Conservation (phyloP, 2,113 vertebrate species). For the Petrocephalus zakoni region DNA sequence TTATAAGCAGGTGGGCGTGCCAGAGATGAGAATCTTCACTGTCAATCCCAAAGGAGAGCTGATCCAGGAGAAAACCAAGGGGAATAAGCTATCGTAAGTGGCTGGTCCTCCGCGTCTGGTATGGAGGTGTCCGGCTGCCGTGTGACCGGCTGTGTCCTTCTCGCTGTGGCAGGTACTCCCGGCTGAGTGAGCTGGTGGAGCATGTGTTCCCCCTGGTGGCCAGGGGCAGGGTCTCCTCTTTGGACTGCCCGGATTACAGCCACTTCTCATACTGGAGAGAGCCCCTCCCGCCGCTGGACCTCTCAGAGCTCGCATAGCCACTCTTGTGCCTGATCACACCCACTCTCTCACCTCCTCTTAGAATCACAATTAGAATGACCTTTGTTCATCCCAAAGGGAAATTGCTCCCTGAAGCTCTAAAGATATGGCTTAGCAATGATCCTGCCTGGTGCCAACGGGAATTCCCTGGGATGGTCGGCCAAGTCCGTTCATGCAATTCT, state of each 20-base stretch:
- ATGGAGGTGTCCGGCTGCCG: background rate
- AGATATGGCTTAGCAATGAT: background rate
- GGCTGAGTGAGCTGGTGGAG: constrained; percentile 76
- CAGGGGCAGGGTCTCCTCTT: constrained; percentile 37
- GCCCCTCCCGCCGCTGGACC: constrained; percentile 57
- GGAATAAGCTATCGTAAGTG: constrained; percentile 81
- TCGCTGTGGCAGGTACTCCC: constrained; percentile 64
- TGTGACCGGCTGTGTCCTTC: background rate
- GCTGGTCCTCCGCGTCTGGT: background rate
- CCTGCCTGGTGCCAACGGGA: background rate
- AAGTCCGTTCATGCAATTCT: background rate
- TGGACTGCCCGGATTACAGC: constrained; percentile 74
- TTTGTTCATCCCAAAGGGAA: background rate
- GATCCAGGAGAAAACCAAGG: constrained; percentile 74
- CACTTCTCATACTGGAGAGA: constrained; percentile 72
- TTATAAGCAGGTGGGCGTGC: constrained; percentile 79
- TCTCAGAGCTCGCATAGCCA: constrained; percentile 42
- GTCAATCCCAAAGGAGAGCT: constrained; percentile 90
- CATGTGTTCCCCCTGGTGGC: constrained; percentile 76
- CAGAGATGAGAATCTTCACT: constrained; percentile 75
- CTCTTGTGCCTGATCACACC: background rate
- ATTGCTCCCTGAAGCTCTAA: background rate
- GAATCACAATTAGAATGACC: background rate
- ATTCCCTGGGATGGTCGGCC: background rate
- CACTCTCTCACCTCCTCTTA: background rate